Evolutionary conservation across 23 tunicate species (phyloP), one percentile per base, ranked within the genome.

Genomic region (Trididemnum clinides): DNA sequence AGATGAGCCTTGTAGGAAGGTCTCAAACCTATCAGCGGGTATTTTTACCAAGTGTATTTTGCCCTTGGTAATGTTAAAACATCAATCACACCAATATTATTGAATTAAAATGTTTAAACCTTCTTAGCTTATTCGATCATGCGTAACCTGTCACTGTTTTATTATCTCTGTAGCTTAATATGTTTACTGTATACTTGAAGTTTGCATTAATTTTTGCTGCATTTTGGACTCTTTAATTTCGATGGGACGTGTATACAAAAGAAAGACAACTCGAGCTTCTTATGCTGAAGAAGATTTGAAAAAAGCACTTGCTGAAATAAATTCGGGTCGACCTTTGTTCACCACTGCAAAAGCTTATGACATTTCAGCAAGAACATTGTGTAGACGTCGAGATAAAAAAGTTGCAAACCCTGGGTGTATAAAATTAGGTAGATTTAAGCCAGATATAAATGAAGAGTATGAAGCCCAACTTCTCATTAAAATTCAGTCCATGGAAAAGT

Each of bases 251-350:
- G 23, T 4, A 5, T 69, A 69, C 23, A 69, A 69, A 33, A 7
- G 75, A 5, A 69, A 69, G n/a, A 69, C 75, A 69, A 5, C 38
- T 20, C 75, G 36, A 69, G 75, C 75, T 69, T 69, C 36, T 28
- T 69, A 69, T 37, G 6, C 75, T 5, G 75, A 69, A 27, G 75
- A 28, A 31, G 75, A 69, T n/a, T 69, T 69, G 75, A 35, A 69
- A 33, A 28, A 37, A 33, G 36, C 75, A 30, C 19, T 69, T 25
- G 36, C 19, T 2, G 36, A 10, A 10, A 37, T 69, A 4, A 28
- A 27, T 28, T 20, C 6, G 4, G 75, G 75, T n/a, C 37, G 7
- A 18, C 7, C 75, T 10, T 6, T 30, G 38, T 18, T 28, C 7
- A 4, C 36, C 7, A 62, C 75, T 10, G 75, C 75, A 5, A 69